Percentiles rank a stretch among this genome's conserved stretches.
phyloP scores from a whole-genome alignment of 2,113 vertebrate species.

The Hemiprocne comata region DNA sequence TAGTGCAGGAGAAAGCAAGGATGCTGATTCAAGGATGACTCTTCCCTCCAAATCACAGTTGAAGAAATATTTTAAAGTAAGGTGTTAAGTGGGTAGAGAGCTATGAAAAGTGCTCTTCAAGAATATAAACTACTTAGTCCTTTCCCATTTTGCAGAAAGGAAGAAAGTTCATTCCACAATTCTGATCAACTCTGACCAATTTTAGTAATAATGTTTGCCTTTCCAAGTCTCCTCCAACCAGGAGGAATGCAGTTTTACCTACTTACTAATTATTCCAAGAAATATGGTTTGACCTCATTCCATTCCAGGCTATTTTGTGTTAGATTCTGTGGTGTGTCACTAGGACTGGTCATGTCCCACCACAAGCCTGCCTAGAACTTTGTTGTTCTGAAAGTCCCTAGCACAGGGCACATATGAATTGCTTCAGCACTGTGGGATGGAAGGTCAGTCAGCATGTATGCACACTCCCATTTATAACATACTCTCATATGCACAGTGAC shows the following conservation, averaged over 20 bases:
- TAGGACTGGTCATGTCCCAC: neutral
- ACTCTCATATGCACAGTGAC: neutral
- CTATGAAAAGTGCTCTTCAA: neutral
- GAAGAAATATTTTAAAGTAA: neutral
- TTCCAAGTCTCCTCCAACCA: neutral
- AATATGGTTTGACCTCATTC: neutral
- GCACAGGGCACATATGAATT: rapidly evolving
- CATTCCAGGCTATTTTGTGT: neutral
- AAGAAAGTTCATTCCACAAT: neutral
- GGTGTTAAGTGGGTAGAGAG: neutral
- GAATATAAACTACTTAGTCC: neutral
- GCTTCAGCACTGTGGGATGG: neutral
- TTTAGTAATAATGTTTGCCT: neutral
- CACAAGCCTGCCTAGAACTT: neutral
- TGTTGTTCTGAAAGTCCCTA: neutral
- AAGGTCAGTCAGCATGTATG: neutral
- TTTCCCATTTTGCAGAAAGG: neutral
- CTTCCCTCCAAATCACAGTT: neutral
- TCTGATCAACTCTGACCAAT: neutral
- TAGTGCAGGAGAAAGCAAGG: neutral
- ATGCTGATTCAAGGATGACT: neutral
- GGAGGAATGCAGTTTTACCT: neutral
- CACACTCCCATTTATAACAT: neutral
- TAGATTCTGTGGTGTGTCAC: neutral
- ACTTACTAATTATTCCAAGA: neutral